Percentiles rank a stretch among this genome's conserved stretches.
These are phyloP conservation scores for Plectrocnemia conspersa DNA, from an alignment of 1,140 invertebrate genomes.

Conservation along the genomic window DNA sequence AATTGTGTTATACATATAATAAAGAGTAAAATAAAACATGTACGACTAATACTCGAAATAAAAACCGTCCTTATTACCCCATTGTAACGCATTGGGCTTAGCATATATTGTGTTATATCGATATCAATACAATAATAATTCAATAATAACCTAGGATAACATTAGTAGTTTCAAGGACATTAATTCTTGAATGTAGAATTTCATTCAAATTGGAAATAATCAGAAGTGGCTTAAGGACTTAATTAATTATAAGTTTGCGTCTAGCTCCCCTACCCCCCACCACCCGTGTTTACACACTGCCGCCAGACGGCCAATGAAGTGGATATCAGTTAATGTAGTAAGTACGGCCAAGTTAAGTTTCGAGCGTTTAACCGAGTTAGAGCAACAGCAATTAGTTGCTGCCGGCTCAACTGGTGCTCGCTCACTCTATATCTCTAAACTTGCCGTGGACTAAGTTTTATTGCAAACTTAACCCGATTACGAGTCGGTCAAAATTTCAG, in stretches of 20 bases:
- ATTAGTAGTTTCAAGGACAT: too few relatives aligned
- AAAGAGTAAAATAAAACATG: too few relatives aligned
- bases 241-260: slow-evolving; percentile 11
- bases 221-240: slow-evolving; percentile 18
- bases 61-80: too few relatives aligned
- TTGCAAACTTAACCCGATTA: background rate
- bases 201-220: too few relatives aligned
- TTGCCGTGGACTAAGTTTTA: background rate
- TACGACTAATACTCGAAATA: too few relatives aligned
- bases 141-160: too few relatives aligned
- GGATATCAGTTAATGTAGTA: slow-evolving; percentile 9
- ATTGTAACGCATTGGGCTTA: too few relatives aligned
- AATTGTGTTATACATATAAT: too few relatives aligned
- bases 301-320: slow-evolving; percentile 5
- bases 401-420: slow-evolving; percentile 6
- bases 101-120: too few relatives aligned
- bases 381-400: slow-evolving; percentile 14
- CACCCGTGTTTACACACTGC: background rate
- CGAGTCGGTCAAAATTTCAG: background rate
- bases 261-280: background rate
- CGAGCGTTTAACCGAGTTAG: slow-evolving; percentile 17
- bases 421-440: background rate
- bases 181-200: too few relatives aligned
- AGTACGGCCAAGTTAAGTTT: slow-evolving; percentile 13
- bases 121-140: too few relatives aligned